A percentile compares a stretch with the other conserved stretches of the same genome.
Conservation (phyloP, 1,140 invertebrate species). For the Trichonephila inaurata region DNA sequence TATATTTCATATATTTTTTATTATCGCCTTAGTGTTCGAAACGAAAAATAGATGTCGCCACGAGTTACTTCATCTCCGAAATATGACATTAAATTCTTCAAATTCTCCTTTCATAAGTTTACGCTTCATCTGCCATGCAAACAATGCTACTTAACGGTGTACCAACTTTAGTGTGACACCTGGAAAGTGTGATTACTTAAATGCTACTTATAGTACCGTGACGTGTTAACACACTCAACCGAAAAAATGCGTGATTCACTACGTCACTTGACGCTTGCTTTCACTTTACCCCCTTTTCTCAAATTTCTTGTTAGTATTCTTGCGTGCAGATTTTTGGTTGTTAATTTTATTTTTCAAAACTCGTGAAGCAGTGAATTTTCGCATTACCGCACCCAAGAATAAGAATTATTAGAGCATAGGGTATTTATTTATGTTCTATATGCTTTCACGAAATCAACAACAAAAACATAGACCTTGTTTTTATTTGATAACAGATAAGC, state of each 20-base stretch:
- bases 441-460: not conserved
- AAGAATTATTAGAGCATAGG: constrained; percentile 4
- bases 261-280: constrained; percentile 5
- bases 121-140: constrained; percentile 25
- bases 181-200: constrained; percentile 29
- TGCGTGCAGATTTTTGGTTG: not conserved
- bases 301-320: not conserved
- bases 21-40: not conserved
- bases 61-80: not conserved
- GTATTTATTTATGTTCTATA: not conserved
- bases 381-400: constrained; percentile 13
- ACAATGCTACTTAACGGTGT: not conserved
- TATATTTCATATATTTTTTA: too few species aligned
- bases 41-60: not conserved
- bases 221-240: constrained; percentile 13
- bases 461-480: not conserved
- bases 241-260: not conserved
- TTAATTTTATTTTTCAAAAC: not conserved
- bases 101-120: not conserved
- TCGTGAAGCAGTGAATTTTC: not conserved
- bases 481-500: not conserved
- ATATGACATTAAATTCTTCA: not conserved
- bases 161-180: not conserved
- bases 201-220: not conserved
- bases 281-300: not conserved